Evolutionary conservation across 2,797 vertebrate species (phyloP), one percentile per base, ranked within the genome.

Genomic region (Parambassis ranga): DNA sequence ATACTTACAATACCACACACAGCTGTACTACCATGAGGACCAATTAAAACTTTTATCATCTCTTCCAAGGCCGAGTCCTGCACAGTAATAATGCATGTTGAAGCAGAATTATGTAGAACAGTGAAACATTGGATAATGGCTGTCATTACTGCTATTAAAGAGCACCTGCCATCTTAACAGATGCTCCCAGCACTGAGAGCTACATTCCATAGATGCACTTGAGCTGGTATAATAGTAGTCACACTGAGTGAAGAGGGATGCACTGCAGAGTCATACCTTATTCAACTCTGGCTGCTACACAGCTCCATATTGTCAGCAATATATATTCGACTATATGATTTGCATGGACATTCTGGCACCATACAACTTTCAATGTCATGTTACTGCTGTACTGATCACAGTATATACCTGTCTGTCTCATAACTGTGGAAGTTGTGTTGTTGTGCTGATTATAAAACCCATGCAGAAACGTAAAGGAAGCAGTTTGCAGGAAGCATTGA

Each of bases 61-160:
- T 28, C 57, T 47, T 31, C 43, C 14, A 30, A n/a, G 26, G 35
- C 59, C 0, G 4, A 35, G 37, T 41, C 9, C 11, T 27, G 35
- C 31, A 33, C 27, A 20, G 14, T 3, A 11, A 22, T 46, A 55
- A 70, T 64, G 51, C 55, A 75, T 58, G 37, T n/a, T 26, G 58
- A 58, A 36, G 32, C 59, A 70, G 44, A 71, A 68, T 66, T 49
- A 70, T 59, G 50, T 41, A 69, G 46, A 75, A 71, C 35, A 48
- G 49, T 24, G 48, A 81, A 81, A 82, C 65, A 75, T 37, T 53
- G 53, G 57, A 60, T 83, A 74, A 86, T 80, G 66, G 69, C 71
- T 69, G 78, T 77, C 46, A 83, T 85, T 80, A 80, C 58, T 69
- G 74, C 76, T 71, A 67, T 83, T 71, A 83, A 76, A 58, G 63